Conservation (phyloP, 1,140 invertebrate genomes). For the Drosophila takahashii region DNA sequence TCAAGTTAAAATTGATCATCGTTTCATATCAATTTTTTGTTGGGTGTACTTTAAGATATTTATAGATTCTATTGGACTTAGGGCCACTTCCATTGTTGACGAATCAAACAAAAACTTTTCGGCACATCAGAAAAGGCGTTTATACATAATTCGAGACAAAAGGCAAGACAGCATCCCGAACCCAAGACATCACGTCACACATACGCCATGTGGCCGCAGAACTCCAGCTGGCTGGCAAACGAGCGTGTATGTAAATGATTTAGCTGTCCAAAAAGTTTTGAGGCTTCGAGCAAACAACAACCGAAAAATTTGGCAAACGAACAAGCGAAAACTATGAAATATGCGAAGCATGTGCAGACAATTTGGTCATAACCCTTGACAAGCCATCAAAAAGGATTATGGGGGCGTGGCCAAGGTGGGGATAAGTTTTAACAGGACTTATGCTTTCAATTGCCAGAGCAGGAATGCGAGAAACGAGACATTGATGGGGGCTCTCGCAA, state of each 20-base stretch:
- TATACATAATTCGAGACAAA: conserved; percentile 18
- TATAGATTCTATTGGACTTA: not conserved
- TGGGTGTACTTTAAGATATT: too few species aligned
- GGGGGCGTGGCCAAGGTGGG: conserved; percentile 15
- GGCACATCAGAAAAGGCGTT: not conserved
- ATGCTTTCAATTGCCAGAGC: conserved; percentile 50
- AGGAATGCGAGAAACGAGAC: conserved; percentile 3
- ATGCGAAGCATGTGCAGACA: conserved; percentile 66
- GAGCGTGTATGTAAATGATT: conserved; percentile 54
- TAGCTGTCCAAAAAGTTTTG: conserved; percentile 55
- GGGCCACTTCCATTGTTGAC: conserved; percentile 2
- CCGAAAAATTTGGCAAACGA: conserved; percentile 30
- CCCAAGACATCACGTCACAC: conserved; percentile 31
- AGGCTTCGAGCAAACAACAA: conserved; percentile 36
- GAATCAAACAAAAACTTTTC: conserved; percentile 16
- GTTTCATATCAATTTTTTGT: too few species aligned
- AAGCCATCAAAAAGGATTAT: conserved; percentile 26
- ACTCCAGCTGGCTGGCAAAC: conserved; percentile 21
- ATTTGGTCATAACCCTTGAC: conserved; percentile 72
- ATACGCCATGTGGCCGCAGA: conserved; percentile 27
- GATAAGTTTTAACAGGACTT: conserved; percentile 41
- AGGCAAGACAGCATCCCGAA: conserved; percentile 21
- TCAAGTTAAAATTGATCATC: too few species aligned
- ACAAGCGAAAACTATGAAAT: conserved; percentile 48
- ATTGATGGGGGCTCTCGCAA: not conserved